Percentiles rank a stretch among this genome's conserved stretches.
Conservation (phyloP, 2,113 vertebrate species). For the Beaufortia kweichowensis region DNA sequence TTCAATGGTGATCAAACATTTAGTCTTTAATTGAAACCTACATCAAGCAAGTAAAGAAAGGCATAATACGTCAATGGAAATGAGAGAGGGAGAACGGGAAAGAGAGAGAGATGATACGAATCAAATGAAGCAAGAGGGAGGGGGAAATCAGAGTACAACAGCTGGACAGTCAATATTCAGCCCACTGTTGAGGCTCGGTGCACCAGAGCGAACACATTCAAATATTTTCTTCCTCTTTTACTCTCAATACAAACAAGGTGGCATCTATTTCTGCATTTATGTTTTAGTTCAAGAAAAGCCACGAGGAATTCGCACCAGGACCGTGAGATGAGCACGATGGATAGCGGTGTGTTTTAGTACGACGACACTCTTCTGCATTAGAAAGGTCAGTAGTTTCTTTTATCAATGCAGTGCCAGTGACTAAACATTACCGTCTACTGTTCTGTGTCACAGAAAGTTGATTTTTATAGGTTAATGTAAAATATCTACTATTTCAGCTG, state of each 20-base stretch:
- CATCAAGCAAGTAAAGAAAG: slow-evolving; percentile 14
- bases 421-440: not conserved
- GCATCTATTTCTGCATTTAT: slow-evolving; percentile 1
- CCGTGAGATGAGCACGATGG: slow-evolving; percentile 35
- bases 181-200: slow-evolving; percentile 43
- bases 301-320: slow-evolving; percentile 34
- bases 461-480: not conserved
- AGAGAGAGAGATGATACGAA: slow-evolving; percentile 20
- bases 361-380: slow-evolving; percentile 17
- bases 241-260: not conserved
- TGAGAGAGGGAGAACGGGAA: slow-evolving; percentile 22
- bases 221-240: not conserved
- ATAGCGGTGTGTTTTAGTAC: slow-evolving; percentile 32
- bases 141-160: slow-evolving; percentile 50
- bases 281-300: slow-evolving; percentile 9
- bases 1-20: not conserved
- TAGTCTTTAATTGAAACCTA: slow-evolving; percentile 17
- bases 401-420: not conserved
- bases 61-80: slow-evolving; percentile 10
- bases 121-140: slow-evolving; percentile 42
- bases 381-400: slow-evolving; percentile 46
- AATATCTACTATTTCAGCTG: not conserved
- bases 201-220: slow-evolving; percentile 14
- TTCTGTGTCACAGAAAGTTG: not conserved
- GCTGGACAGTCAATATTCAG: slow-evolving; percentile 49